Percentiles rank a stretch among this genome's conserved stretches.
Conservation (phyloP, 2,113 vertebrate species). For the Pedionomus torquatus region DNA sequence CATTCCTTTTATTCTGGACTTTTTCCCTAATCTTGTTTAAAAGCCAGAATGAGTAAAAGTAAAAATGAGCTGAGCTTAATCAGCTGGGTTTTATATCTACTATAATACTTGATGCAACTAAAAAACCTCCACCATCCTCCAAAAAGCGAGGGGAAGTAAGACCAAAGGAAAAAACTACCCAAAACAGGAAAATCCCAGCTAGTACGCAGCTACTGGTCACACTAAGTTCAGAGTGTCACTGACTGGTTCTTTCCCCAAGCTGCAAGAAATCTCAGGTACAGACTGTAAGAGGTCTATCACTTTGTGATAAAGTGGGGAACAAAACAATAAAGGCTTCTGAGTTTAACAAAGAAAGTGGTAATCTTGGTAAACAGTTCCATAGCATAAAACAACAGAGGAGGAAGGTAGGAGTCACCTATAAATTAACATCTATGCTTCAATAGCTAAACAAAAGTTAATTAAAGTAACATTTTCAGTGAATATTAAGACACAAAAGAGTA, state of each 20-base stretch:
- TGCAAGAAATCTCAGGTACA: conserved; percentile 34
- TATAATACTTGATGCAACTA: background rate
- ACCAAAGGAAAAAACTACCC: background rate
- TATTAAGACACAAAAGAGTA: background rate
- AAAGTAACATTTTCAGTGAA: background rate
- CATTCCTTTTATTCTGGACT: background rate
- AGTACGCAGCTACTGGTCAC: background rate
- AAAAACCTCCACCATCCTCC: background rate
- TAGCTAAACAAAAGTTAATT: background rate
- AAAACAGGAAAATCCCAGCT: background rate
- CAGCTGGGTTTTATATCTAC: background rate
- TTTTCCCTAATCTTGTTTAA: background rate
- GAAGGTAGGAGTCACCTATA: background rate
- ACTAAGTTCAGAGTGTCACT: background rate
- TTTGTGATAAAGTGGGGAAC: background rate
- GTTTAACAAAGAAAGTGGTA: background rate
- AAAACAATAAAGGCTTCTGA: background rate
- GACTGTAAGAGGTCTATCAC: rapidly evolving
- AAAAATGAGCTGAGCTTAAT: background rate
- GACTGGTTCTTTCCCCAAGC: conserved; percentile 36
- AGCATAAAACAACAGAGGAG: background rate
- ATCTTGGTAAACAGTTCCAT: background rate
- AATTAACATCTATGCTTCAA: background rate
- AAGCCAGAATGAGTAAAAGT: background rate
- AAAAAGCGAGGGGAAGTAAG: background rate